phyloP scores from a whole-genome alignment of 1,140 invertebrate genomes.

The Cataglyphis hispanica region DNA sequence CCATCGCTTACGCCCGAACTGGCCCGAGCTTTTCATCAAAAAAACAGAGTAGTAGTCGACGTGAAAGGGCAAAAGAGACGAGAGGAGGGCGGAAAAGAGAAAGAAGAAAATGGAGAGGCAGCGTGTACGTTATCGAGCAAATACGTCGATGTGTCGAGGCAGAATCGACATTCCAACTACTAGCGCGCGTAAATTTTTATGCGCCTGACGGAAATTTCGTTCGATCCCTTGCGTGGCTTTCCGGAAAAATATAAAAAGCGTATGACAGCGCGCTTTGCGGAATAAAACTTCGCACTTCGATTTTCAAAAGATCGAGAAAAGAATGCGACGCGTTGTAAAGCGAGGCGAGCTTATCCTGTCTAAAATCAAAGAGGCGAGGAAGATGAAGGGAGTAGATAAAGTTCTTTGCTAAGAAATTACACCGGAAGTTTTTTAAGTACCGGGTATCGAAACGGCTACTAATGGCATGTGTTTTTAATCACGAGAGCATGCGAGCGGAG shows the following conservation, averaged over 20 bases:
- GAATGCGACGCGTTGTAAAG: neutral
- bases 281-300: neutral
- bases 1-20: conserved; percentile 64
- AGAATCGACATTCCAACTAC: conserved; percentile 50
- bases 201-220: conserved; percentile 40
- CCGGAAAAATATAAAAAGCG: conserved; percentile 12
- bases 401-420: conserved; percentile 23
- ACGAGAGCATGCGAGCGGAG: neutral
- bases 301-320: neutral
- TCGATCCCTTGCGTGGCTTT: neutral
- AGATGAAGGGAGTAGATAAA: conserved; percentile 10
- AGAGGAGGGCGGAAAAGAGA: conserved; percentile 23
- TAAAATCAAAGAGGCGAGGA: neutral
- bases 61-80: conserved; percentile 57
- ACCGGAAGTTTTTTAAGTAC: conserved; percentile 14
- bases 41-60: conserved; percentile 47
- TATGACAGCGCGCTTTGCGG: neutral
- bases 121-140: conserved; percentile 54
- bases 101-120: conserved; percentile 24
- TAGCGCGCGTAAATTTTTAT: conserved; percentile 48
- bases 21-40: conserved; percentile 63
- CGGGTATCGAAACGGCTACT: conserved; percentile 3
- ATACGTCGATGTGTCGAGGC: conserved; percentile 39
- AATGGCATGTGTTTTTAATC: conserved; percentile 32
- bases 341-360: neutral